These are phyloP conservation scores for Heterodera filipjevi DNA, from an alignment of 2,888 invertebrate genomes.

Conservation along the genomic window DNA sequence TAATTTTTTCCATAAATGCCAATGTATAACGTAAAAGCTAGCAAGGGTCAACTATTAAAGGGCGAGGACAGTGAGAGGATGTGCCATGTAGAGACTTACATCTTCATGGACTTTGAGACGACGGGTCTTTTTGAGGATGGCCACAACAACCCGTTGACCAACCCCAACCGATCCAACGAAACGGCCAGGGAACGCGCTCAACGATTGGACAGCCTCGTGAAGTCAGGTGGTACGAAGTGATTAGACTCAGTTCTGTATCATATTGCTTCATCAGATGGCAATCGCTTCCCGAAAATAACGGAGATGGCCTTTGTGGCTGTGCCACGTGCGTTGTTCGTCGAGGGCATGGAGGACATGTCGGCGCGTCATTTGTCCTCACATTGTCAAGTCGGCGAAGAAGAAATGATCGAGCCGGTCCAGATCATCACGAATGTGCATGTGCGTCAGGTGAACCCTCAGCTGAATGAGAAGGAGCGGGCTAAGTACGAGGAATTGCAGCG, in stretches of 20 bases:
- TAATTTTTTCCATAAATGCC: no score
- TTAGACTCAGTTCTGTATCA: no score
- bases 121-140: conserved; percentile 29
- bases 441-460: conserved; percentile 50
- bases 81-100: conserved; percentile 28
- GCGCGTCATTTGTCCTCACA: background rate
- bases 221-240: conserved; percentile 15
- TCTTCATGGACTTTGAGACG: conserved; percentile 36
- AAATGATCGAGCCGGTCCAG: conserved; percentile 16
- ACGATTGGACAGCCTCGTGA: conserved; percentile 15
- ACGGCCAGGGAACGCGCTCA: background rate
- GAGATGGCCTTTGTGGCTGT: conserved; percentile 58
- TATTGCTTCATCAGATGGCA: background rate
- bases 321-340: conserved; percentile 46
- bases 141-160: conserved; percentile 15
- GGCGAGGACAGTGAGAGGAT: background rate
- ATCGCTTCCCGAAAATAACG: conserved; percentile 43
- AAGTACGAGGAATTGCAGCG: conserved; percentile 42
- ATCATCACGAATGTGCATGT: conserved; percentile 40
- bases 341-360: conserved; percentile 11
- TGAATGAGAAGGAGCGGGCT: conserved; percentile 50
- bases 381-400: background rate
- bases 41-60: background rate
- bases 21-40: background rate
- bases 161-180: background rate